Evolutionary conservation across 1,140 invertebrate species (phyloP).

Genomic region (Calephelis virginiensis): DNA sequence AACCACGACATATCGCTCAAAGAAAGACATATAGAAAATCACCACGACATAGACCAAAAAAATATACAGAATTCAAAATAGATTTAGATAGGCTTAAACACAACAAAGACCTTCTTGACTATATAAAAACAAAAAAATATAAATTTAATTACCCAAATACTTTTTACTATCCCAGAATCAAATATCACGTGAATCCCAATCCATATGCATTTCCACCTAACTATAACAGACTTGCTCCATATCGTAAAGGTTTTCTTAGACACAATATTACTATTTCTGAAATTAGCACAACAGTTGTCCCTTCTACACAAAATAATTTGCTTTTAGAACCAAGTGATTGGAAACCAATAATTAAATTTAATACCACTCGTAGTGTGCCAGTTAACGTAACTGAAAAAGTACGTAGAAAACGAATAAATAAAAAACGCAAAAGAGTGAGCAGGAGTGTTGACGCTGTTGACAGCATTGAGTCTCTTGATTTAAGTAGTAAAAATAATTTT

Average conservation of each 20-base stretch:
- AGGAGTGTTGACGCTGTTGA: conserved; percentile 33
- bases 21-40: conserved; percentile 56
- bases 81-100: conserved; percentile 58
- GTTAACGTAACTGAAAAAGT: conserved; percentile 31
- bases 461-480: not conserved
- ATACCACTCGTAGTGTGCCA: conserved; percentile 25
- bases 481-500: conserved; percentile 2
- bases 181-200: conserved; percentile 59
- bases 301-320: conserved; percentile 19
- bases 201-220: conserved; percentile 41
- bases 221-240: conserved; percentile 50
- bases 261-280: conserved; percentile 29
- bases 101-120: conserved; percentile 67
- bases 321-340: conserved; percentile 47
- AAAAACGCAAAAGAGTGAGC: conserved; percentile 41
- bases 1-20: conserved; percentile 63
- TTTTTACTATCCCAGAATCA: conserved; percentile 64
- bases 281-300: conserved; percentile 29
- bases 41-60: conserved; percentile 54
- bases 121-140: conserved; percentile 70
- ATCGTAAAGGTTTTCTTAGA: conserved; percentile 41
- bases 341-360: conserved; percentile 55
- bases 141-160: conserved; percentile 69
- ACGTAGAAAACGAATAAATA: conserved; percentile 34
- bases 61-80: conserved; percentile 64